A percentile compares a stretch with the other conserved stretches of the same genome.
phyloP scores from a whole-genome alignment of 2,797 vertebrate species.

The Sebastiscus albofasciatus region DNA sequence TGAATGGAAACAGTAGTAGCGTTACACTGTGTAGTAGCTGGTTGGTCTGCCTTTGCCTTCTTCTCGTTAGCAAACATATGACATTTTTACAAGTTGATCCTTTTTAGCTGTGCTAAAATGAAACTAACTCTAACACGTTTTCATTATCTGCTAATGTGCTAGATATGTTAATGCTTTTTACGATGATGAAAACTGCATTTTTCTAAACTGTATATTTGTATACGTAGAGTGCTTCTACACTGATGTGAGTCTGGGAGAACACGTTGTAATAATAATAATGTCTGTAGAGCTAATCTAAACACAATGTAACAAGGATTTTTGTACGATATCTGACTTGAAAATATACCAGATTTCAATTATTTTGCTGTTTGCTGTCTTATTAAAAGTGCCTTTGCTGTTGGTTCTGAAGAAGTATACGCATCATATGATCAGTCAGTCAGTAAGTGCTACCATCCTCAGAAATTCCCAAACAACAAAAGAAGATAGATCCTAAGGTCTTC shows the following conservation, averaged over 20 bases:
- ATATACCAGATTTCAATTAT: slow-evolving; percentile 42
- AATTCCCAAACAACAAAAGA: not conserved
- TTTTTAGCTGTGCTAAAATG: slow-evolving; percentile 40
- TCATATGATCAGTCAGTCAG: not conserved
- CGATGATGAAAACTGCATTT: slow-evolving; percentile 40
- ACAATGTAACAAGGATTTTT: slow-evolving; percentile 48
- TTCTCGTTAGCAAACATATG: not conserved
- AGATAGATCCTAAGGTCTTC: not conserved
- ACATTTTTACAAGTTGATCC: slow-evolving; percentile 7
- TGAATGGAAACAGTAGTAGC: slow-evolving; percentile 16
- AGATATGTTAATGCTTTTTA: slow-evolving; percentile 27
- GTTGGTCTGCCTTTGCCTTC: slow-evolving; percentile 26
- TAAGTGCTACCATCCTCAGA: not conserved
- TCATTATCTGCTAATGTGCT: slow-evolving; percentile 29
- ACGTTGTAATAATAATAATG: slow-evolving; percentile 10
- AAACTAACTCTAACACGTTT: slow-evolving; percentile 35
- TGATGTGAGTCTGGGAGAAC: slow-evolving; percentile 18
- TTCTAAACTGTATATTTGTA: slow-evolving; percentile 55
- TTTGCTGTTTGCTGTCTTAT: slow-evolving; percentile 39
- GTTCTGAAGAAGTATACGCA: not conserved
- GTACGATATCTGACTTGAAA: slow-evolving; percentile 55
- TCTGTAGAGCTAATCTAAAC: slow-evolving; percentile 47
- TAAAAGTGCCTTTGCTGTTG: not conserved
- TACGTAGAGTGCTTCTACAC: slow-evolving; percentile 52
- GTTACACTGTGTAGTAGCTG: not conserved